Conservation (phyloP, 1,140 invertebrate species). For the Drosophila lini region DNA sequence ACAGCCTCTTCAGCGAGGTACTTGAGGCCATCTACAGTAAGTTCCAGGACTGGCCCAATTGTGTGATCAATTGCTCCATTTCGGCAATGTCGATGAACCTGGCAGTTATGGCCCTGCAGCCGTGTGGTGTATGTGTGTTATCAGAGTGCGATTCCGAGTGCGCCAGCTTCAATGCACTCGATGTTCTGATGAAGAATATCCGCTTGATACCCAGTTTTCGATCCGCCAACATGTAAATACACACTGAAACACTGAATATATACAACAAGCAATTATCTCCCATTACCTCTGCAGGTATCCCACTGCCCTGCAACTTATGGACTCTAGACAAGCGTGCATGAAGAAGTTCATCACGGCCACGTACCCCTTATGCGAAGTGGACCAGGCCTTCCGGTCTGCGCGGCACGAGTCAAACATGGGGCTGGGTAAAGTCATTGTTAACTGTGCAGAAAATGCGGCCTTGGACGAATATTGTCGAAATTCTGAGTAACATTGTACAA, state of each 20-base stretch:
- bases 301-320: slow-evolving; percentile 66
- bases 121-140: slow-evolving; percentile 64
- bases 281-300: slow-evolving; percentile 54
- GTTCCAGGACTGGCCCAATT: slow-evolving; percentile 64
- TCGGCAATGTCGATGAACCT: slow-evolving; percentile 72
- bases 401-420: slow-evolving; percentile 66
- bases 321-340: slow-evolving; percentile 57
- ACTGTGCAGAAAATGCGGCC: slow-evolving; percentile 43
- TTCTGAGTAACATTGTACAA: not conserved
- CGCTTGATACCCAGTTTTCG: slow-evolving; percentile 70
- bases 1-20: slow-evolving; percentile 43
- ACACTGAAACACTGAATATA: not conserved
- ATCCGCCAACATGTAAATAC: slow-evolving; percentile 68
- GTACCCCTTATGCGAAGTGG: slow-evolving; percentile 39
- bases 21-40: slow-evolving; percentile 54
- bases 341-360: slow-evolving; percentile 54
- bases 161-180: slow-evolving; percentile 71
- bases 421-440: slow-evolving; percentile 63
- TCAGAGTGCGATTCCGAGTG: slow-evolving; percentile 70
- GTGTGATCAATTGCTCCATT: slow-evolving; percentile 69
- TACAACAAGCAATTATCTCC: not conserved
- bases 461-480: slow-evolving; percentile 1
- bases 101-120: slow-evolving; percentile 69
- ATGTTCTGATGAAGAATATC: slow-evolving; percentile 78
- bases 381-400: slow-evolving; percentile 59